Conservation (phyloP, 2,888 invertebrate genomes). For the Plagodis dolabraria region DNA sequence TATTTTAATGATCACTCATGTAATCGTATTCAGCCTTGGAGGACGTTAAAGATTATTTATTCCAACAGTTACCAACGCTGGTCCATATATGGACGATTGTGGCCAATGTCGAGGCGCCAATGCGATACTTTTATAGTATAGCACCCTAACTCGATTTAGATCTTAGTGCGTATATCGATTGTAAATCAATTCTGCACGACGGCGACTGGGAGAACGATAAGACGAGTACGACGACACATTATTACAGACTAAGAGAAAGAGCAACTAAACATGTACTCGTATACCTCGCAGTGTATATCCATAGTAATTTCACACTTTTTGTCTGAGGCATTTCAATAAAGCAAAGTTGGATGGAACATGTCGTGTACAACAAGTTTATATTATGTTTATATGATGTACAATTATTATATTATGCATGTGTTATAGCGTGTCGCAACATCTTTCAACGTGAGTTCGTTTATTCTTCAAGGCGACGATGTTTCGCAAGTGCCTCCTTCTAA, state of each 20-base stretch:
- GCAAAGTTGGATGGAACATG: slow-evolving; percentile 1
- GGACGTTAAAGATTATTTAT: slow-evolving; percentile 61
- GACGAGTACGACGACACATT: too few species aligned
- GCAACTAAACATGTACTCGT: slow-evolving; percentile 18
- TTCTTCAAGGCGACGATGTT: slow-evolving; percentile 46
- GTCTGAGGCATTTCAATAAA: slow-evolving; percentile 6
- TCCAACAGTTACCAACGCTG: slow-evolving; percentile 53
- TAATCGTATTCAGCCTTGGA: slow-evolving; percentile 53
- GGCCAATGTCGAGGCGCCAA: slow-evolving; percentile 59
- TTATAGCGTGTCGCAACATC: slow-evolving; percentile 16
- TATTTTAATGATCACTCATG: slow-evolving; percentile 62
- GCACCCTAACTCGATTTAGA: slow-evolving; percentile 47
- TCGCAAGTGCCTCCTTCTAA: slow-evolving; percentile 48
- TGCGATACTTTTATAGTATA: slow-evolving; percentile 51
- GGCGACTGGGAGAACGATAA: slow-evolving; percentile 36
- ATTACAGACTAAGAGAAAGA: slow-evolving; percentile 33
- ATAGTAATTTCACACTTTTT: slow-evolving; percentile 7
- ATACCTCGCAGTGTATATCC: slow-evolving; percentile 7
- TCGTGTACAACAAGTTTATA: slow-evolving; percentile 1
- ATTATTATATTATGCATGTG: not conserved
- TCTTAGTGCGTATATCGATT: slow-evolving; percentile 48
- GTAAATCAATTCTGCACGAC: slow-evolving; percentile 47
- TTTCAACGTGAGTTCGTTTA: slow-evolving; percentile 25
- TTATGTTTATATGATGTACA: not conserved
- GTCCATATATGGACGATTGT: slow-evolving; percentile 59